Evolutionary conservation across 2,113 vertebrate species (phyloP).

Genomic region (Psophia crepitans): DNA sequence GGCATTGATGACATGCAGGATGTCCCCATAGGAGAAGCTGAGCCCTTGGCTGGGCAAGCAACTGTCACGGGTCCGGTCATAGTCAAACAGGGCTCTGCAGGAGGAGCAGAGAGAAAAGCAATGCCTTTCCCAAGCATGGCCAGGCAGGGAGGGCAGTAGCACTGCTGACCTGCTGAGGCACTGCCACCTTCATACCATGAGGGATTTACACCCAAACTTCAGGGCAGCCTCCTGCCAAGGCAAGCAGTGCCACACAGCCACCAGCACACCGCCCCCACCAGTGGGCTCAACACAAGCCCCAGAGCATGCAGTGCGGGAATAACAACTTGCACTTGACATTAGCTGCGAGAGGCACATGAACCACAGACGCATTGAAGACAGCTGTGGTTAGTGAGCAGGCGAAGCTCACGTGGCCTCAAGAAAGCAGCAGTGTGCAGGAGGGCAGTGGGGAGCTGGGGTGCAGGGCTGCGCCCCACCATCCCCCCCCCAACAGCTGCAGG

Average conservation of each 20-base stretch:
- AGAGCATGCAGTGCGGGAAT: rapidly evolving
- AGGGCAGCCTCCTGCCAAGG: not conserved
- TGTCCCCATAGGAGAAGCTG: constrained; percentile 97
- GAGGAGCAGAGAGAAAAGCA: not conserved
- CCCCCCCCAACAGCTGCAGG: rapidly evolving
- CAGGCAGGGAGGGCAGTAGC: not conserved
- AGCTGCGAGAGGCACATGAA: not conserved
- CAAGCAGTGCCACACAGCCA: rapidly evolving
- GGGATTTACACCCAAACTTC: not conserved
- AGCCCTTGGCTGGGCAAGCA: constrained; percentile 97
- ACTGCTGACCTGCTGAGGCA: not conserved
- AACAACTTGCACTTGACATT: not conserved
- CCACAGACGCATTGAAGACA: rapidly evolving
- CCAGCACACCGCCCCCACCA: rapidly evolving
- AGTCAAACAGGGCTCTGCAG: constrained; percentile 95
- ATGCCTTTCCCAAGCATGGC: rapidly evolving
- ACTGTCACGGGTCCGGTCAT: constrained; percentile 96
- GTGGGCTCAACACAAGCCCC: not conserved
- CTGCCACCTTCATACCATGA: not conserved
- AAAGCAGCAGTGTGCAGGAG: not conserved
- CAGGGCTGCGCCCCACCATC: not conserved
- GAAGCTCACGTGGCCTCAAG: not conserved
- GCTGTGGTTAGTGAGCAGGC: not conserved
- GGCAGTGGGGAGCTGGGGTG: not conserved
- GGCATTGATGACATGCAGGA: constrained; percentile 96